These are phyloP conservation scores for Bos indicus DNA, from an alignment of 2,113 vertebrate species.

Conservation along the genomic window DNA sequence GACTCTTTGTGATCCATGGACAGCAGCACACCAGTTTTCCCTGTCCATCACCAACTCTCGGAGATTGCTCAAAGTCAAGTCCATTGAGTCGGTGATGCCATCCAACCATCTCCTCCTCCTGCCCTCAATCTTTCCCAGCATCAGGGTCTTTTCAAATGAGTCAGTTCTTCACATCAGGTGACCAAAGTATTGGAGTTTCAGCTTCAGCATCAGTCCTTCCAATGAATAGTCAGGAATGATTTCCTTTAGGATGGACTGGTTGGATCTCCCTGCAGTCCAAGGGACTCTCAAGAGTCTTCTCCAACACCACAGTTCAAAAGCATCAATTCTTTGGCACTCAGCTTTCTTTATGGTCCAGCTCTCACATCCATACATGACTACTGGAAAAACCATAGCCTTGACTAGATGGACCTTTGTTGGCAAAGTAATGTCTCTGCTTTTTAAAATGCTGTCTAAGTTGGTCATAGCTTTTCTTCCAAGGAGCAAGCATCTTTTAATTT, in stretches of 20 bases:
- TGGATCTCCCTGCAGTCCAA: neutral
- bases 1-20: neutral
- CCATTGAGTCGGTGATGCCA: neutral
- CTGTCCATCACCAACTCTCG: neutral
- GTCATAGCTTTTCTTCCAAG: neutral
- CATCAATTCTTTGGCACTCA: neutral
- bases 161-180: neutral
- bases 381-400: neutral
- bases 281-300: neutral
- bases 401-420: neutral
- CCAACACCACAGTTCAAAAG: neutral
- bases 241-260: neutral
- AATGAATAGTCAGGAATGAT: neutral
- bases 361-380: neutral
- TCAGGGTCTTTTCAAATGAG: neutral
- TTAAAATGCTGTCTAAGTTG: neutral
- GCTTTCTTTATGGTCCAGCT: neutral
- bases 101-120: neutral
- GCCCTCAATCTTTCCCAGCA: neutral
- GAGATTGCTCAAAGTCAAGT: neutral
- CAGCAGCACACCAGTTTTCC: neutral
- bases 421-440: neutral
- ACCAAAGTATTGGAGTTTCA: neutral
- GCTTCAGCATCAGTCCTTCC: neutral
- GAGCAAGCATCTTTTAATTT: neutral